These are phyloP conservation scores for Butorides virescens DNA, from an alignment of 2,113 vertebrate species.

Conservation along the genomic window DNA sequence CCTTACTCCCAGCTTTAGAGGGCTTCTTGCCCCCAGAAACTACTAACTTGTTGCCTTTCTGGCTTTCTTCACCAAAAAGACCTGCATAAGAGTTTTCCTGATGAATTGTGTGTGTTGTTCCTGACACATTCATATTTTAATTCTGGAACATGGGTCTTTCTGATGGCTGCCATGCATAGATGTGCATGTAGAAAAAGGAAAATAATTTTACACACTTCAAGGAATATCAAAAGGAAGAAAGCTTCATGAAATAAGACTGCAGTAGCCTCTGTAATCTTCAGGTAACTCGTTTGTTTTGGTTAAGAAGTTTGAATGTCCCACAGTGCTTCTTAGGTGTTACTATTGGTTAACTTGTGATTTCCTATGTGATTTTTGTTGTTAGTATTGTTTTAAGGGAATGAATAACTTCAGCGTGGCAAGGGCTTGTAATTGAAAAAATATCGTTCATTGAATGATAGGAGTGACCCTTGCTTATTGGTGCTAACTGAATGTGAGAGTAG, in stretches of 20 bases:
- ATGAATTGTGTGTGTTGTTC: neutral
- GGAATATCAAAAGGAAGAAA: neutral
- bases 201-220: neutral
- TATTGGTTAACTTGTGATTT: neutral
- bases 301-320: neutral
- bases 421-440: neutral
- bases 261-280: neutral
- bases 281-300: neutral
- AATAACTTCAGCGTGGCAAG: neutral
- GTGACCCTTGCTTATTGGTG: neutral
- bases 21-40: neutral
- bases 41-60: neutral
- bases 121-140: neutral
- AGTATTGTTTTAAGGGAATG: neutral
- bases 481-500: neutral
- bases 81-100: neutral
- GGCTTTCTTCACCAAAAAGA: neutral
- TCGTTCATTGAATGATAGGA: neutral
- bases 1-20: neutral
- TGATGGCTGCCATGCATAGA: neutral
- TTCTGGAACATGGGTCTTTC: neutral
- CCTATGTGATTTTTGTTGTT: neutral
- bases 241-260: neutral
- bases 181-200: neutral
- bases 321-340: neutral